Evolutionary conservation across 2,888 invertebrate genomes (phyloP).

Genomic region (Andricus curvator): DNA sequence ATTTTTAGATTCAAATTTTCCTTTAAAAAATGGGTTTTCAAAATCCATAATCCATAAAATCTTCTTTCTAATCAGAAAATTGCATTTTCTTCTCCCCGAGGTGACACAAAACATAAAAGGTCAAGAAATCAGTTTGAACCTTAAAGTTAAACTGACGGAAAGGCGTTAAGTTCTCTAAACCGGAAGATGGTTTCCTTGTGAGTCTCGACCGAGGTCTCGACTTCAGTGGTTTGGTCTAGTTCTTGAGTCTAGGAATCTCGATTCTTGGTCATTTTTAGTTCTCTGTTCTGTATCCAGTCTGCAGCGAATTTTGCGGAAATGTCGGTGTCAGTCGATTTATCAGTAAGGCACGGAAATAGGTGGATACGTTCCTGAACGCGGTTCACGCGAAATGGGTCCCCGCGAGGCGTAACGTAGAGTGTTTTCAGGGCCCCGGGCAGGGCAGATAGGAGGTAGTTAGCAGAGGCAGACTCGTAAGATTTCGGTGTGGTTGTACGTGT

Average conservation of each 20-base stretch:
- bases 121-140: background rate
- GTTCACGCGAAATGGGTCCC: constrained; percentile 75
- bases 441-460: constrained; percentile 75
- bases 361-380: constrained; percentile 54
- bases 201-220: no score
- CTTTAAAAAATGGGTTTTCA: background rate
- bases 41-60: background rate
- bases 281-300: constrained; percentile 47
- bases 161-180: constrained; percentile 28
- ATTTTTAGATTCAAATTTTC: background rate
- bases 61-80: background rate
- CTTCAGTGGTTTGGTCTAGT: background rate
- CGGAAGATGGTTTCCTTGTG: constrained; percentile 32
- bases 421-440: constrained; percentile 75
- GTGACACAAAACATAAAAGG: constrained; percentile 3
- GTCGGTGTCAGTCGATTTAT: constrained; percentile 46
- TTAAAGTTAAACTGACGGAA: constrained; percentile 12
- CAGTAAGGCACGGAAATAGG: constrained; percentile 44
- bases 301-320: constrained; percentile 49
- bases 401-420: constrained; percentile 75
- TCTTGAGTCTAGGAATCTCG: background rate
- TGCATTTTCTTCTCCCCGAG: constrained; percentile 5
- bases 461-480: constrained; percentile 73
- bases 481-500: constrained; percentile 68
- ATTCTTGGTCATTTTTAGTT: background rate